These are phyloP conservation scores for Psophia crepitans DNA, from an alignment of 2,113 vertebrate species.

Conservation along the genomic window DNA sequence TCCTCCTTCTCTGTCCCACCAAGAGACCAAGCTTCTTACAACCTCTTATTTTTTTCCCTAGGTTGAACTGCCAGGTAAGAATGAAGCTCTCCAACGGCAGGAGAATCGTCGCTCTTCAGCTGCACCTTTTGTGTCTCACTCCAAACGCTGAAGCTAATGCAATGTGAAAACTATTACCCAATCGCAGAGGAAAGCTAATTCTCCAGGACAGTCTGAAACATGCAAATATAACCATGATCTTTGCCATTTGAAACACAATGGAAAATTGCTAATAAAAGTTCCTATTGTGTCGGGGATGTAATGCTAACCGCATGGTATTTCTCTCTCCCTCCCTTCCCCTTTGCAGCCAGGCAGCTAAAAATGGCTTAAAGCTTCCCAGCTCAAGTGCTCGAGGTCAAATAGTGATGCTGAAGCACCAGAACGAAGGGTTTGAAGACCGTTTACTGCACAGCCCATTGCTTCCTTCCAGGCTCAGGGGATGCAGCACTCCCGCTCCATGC, in stretches of 20 bases:
- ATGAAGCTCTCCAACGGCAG: rapidly evolving
- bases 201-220: neutral
- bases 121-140: neutral
- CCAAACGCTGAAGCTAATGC: neutral
- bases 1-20: neutral
- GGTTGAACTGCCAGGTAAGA: neutral
- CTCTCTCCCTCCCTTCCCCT: neutral
- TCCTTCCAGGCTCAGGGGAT: neutral
- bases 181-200: neutral
- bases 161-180: neutral
- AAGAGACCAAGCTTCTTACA: neutral
- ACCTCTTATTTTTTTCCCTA: neutral
- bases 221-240: neutral
- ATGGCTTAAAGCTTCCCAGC: neutral
- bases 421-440: neutral
- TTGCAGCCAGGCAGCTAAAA: constrained; percentile 32
- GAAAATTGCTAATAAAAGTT: constrained; percentile 62
- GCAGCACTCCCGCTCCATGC: rapidly evolving
- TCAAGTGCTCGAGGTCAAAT: neutral
- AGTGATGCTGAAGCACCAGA: neutral
- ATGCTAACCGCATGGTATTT: neutral
- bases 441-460: rapidly evolving
- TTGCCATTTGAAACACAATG: constrained; percentile 50
- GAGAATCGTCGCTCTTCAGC: neutral
- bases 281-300: constrained; percentile 37